phyloP scores from a whole-genome alignment of 1,140 invertebrate genomes.

The Platorchestia sp. region DNA sequence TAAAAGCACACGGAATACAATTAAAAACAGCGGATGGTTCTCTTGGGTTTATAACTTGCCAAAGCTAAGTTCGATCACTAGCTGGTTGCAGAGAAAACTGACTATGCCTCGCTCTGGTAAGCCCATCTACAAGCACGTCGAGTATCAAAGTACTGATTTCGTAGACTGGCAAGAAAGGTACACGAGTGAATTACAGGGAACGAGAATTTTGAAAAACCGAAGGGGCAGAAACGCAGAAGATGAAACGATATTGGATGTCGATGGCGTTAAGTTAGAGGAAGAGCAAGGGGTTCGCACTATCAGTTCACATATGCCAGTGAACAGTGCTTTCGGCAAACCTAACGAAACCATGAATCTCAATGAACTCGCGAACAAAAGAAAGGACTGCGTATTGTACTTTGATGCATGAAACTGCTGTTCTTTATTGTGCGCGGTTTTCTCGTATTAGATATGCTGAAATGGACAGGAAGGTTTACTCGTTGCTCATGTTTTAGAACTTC shows the following conservation, averaged over 20 bases:
- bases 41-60: not conserved
- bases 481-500: not conserved
- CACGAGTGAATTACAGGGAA: not conserved
- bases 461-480: not conserved
- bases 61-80: not conserved
- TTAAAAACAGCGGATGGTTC: not conserved
- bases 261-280: not conserved
- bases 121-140: slow-evolving; percentile 43
- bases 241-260: slow-evolving; percentile 29
- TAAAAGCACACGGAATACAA: not conserved
- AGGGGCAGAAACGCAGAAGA: not conserved
- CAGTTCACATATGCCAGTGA: not conserved
- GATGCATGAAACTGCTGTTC: not conserved
- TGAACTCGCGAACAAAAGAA: not conserved
- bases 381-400: not conserved
- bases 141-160: slow-evolving; percentile 42
- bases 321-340: not conserved
- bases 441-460: not conserved
- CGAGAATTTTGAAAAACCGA: not conserved
- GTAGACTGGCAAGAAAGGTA: slow-evolving; percentile 27
- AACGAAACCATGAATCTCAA: not conserved
- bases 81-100: not conserved
- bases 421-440: not conserved
- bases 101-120: not conserved
- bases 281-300: not conserved